Evolutionary conservation across 2,113 vertebrate species (phyloP).

Genomic region (Falco punctatus): DNA sequence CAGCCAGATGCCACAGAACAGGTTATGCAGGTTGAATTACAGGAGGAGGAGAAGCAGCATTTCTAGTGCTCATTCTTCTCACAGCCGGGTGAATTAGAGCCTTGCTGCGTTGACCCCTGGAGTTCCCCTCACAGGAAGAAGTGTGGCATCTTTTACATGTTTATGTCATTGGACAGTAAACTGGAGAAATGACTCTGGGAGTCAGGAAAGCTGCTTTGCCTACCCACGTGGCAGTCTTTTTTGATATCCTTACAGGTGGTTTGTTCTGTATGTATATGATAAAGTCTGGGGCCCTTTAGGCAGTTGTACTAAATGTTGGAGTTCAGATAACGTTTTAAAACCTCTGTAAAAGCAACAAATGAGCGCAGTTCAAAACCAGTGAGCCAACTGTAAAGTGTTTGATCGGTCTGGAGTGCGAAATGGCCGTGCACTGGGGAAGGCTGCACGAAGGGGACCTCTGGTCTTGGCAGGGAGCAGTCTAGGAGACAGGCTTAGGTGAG

Average conservation of each 20-base stretch:
- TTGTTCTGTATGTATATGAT: not conserved
- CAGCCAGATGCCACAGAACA: not conserved
- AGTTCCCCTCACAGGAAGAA: not conserved
- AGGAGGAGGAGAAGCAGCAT: not conserved
- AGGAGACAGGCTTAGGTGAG: not conserved
- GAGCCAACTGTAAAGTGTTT: not conserved
- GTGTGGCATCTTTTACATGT: not conserved
- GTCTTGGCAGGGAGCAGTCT: not conserved
- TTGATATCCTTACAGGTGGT: not conserved
- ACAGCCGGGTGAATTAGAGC: not conserved
- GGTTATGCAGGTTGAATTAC: not conserved
- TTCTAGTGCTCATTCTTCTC: not conserved
- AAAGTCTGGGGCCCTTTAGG: not conserved
- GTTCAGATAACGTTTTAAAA: not conserved
- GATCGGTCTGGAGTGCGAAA: not conserved
- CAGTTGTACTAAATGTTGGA: not conserved
- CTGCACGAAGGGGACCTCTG: not conserved
- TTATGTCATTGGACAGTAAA: not conserved
- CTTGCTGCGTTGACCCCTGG: not conserved
- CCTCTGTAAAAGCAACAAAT: not conserved
- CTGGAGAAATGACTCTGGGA: not conserved
- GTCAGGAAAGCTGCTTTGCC: not conserved
- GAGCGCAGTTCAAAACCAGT: not conserved
- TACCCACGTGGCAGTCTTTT: accelerated
- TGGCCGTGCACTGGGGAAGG: not conserved